Conservation (phyloP, 2,113 vertebrate genomes). For the Phylloscopus whistleri region DNA sequence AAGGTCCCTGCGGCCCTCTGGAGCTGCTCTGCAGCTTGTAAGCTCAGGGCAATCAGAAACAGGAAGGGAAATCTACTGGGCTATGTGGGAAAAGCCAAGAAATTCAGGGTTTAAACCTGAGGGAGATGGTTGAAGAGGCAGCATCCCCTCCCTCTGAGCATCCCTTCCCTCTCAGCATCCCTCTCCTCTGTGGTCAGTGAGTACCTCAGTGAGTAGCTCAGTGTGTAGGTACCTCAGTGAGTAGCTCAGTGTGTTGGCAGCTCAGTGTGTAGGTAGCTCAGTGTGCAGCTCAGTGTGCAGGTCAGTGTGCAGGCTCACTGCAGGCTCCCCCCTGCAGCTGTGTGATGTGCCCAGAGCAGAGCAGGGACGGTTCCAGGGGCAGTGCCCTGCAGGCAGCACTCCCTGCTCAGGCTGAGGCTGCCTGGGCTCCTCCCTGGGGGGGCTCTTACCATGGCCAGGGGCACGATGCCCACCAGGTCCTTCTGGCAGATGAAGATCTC, state of each 20-base stretch:
- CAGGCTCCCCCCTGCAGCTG: too few relatives aligned
- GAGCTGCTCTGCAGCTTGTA: background rate
- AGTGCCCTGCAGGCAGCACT: background rate
- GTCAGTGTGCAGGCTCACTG: too few relatives aligned
- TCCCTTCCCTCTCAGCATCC: background rate
- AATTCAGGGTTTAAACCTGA: background rate
- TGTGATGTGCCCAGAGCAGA: too few relatives aligned
- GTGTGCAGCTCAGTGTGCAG: too few relatives aligned
- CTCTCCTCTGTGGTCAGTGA: too few relatives aligned
- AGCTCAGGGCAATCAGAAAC: background rate
- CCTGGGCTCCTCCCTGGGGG: too few relatives aligned
- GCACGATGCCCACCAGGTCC: slow-evolving; percentile 88
- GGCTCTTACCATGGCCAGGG: slow-evolving; percentile 89
- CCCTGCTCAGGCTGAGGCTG: background rate
- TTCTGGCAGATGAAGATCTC: slow-evolving; percentile 90
- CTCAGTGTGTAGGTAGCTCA: too few relatives aligned
- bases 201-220: too few relatives aligned
- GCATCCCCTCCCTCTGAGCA: background rate
- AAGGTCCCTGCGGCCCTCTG: background rate
- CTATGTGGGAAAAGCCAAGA: background rate
- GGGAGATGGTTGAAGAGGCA: background rate
- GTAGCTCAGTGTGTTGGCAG: too few relatives aligned
- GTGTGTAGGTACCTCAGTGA: too few relatives aligned
- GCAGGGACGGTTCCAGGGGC: too few relatives aligned
- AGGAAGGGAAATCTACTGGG: background rate